phyloP scores from a whole-genome alignment of 2,888 invertebrate species.

The Pristionchus japonicus region DNA sequence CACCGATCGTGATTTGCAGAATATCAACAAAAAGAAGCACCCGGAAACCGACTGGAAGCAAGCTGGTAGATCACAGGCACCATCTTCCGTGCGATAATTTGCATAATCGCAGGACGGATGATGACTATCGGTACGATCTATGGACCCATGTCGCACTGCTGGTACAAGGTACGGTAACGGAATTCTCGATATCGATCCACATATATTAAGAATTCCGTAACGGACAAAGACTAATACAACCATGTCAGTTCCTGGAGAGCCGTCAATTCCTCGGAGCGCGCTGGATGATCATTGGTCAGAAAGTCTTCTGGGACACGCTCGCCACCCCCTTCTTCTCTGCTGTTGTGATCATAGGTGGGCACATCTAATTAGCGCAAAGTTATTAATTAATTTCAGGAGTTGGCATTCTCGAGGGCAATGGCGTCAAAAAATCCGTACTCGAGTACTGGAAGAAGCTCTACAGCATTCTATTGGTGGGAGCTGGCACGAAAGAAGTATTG shows the following conservation, averaged over 20 bases:
- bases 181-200: background rate
- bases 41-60: background rate
- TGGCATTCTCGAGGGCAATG: background rate
- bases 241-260: constrained; percentile 31
- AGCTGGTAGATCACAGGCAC: background rate
- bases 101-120: constrained; percentile 1
- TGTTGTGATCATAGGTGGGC: constrained; percentile 16
- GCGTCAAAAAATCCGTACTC: background rate
- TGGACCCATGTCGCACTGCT: constrained; percentile 20
- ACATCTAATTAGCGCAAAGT: background rate
- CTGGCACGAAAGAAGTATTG: background rate
- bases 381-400: background rate
- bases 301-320: constrained; percentile 41
- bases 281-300: background rate
- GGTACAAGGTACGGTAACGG: background rate
- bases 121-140: background rate
- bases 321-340: constrained; percentile 29
- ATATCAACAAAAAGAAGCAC: constrained; percentile 33
- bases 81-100: background rate
- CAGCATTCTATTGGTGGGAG: background rate
- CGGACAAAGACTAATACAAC: too few relatives aligned
- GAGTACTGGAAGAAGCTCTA: constrained; percentile 32
- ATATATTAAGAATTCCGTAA: too few relatives aligned
- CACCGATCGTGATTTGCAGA: background rate
- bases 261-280: background rate